A percentile compares a stretch with the other conserved stretches of the same genome.
These are phyloP conservation scores for Lamellibrachia luymesi DNA, from an alignment of 1,140 invertebrate genomes.

Conservation along the genomic window DNA sequence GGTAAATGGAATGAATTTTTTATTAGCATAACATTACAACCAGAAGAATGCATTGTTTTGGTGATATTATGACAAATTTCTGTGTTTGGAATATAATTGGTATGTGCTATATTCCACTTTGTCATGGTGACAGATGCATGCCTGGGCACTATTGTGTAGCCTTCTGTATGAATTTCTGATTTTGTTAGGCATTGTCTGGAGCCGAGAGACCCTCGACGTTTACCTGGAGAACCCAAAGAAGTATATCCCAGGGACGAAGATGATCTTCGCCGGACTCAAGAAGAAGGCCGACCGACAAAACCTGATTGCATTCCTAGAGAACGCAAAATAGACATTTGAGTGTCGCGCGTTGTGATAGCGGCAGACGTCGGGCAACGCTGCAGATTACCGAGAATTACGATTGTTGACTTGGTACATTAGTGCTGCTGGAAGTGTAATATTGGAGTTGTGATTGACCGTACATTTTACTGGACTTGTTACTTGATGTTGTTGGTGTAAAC, in stretches of 20 bases:
- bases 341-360: background rate
- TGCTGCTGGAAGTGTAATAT: background rate
- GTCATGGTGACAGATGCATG: no score
- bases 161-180: background rate
- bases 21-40: background rate
- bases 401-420: slow-evolving; percentile 6
- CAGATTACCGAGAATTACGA: background rate
- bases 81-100: no score
- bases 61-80: no score
- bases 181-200: slow-evolving; percentile 87
- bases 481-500: background rate
- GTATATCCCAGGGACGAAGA: slow-evolving; percentile 96
- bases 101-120: no score
- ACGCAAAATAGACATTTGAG: background rate
- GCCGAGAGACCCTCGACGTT: slow-evolving; percentile 87
- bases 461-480: slow-evolving; percentile 6
- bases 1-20: background rate
- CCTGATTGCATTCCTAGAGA: slow-evolving; percentile 87
- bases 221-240: slow-evolving; percentile 99
- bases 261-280: slow-evolving; percentile 99
- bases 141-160: no score
- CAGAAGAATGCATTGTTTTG: background rate
- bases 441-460: background rate
- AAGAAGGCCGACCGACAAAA: slow-evolving; percentile 91
- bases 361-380: background rate